These are phyloP conservation scores for Apodemia duryi DNA, from an alignment of 2,888 invertebrate species.

Conservation along the genomic window DNA sequence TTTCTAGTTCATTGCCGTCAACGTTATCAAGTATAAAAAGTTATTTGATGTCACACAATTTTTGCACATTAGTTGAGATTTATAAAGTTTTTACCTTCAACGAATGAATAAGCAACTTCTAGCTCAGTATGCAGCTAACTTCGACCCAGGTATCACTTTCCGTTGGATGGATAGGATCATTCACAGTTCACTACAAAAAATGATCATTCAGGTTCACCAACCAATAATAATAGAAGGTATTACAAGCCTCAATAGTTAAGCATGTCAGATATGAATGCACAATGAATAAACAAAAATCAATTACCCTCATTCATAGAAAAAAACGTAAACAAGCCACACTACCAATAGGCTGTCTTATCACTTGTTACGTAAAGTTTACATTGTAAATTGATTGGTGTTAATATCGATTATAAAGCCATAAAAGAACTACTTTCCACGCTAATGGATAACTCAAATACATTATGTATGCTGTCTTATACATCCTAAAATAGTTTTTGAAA, in stretches of 20 bases:
- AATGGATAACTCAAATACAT: not conserved
- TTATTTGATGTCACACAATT: too few relatives aligned
- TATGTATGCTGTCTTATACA: not conserved
- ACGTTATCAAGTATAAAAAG: too few relatives aligned
- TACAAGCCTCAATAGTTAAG: not conserved
- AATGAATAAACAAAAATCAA: not conserved
- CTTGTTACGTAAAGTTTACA: slow-evolving; percentile 1
- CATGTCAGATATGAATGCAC: not conserved
- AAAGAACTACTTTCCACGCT: not conserved
- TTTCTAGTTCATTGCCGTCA: too few relatives aligned
- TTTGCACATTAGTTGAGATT: too few relatives aligned
- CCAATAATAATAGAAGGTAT: not conserved
- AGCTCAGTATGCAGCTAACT: too few relatives aligned
- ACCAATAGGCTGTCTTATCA: not conserved
- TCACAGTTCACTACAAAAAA: too few relatives aligned
- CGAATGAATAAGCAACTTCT: too few relatives aligned
- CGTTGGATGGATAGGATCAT: too few relatives aligned
- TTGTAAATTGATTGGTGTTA: not conserved
- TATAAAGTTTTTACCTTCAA: too few relatives aligned
- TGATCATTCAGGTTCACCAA: too few relatives aligned
- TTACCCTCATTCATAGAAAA: not conserved
- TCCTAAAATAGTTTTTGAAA: not conserved
- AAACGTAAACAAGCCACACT: not conserved
- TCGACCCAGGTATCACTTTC: too few relatives aligned
- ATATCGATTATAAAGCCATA: slow-evolving; percentile 9